These are phyloP conservation scores for Drosophila pseudotalamancana DNA, from an alignment of 2,888 invertebrate species.

Conservation along the genomic window DNA sequence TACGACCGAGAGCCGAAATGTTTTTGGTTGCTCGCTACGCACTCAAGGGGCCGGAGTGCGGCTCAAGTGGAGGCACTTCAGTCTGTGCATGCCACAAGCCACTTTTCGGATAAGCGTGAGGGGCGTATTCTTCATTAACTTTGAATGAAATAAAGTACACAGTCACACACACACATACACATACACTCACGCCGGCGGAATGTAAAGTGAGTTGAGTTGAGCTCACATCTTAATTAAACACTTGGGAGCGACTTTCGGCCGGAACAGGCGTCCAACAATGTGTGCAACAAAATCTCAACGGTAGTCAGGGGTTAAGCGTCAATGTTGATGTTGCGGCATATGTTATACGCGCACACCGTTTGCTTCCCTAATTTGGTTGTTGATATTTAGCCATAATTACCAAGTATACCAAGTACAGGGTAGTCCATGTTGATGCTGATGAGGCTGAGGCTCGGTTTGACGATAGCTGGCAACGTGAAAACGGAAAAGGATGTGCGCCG, in stretches of 20 bases:
- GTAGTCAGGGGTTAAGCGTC: constrained; percentile 47
- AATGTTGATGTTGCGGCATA: constrained; percentile 51
- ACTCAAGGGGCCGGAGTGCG: constrained; percentile 44
- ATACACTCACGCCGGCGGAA: constrained; percentile 20
- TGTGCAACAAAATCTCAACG: constrained; percentile 64
- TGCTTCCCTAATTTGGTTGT: constrained; percentile 59
- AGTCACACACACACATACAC: constrained; percentile 7
- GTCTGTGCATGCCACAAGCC: constrained; percentile 25
- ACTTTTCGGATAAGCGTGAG: constrained; percentile 33
- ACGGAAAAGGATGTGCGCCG: constrained; percentile 57
- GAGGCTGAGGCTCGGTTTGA: constrained; percentile 10
- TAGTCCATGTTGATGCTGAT: constrained; percentile 11
- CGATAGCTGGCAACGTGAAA: constrained; percentile 27
- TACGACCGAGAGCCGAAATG: constrained; percentile 26
- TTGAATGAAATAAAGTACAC: constrained; percentile 67
- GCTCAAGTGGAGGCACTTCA: constrained; percentile 50
- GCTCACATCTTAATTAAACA: constrained; percentile 73
- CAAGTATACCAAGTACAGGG: constrained; percentile 16
- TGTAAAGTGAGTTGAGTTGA: constrained; percentile 53
- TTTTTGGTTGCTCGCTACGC: constrained; percentile 28
- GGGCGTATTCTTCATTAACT: constrained; percentile 75
- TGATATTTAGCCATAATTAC: constrained; percentile 70
- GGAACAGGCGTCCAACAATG: constrained; percentile 50
- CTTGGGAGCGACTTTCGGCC: constrained; percentile 66
- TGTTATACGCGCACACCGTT: constrained; percentile 34